phyloP scores from a whole-genome alignment of 2,797 vertebrate species.

The Sphenopsis melanotis region DNA sequence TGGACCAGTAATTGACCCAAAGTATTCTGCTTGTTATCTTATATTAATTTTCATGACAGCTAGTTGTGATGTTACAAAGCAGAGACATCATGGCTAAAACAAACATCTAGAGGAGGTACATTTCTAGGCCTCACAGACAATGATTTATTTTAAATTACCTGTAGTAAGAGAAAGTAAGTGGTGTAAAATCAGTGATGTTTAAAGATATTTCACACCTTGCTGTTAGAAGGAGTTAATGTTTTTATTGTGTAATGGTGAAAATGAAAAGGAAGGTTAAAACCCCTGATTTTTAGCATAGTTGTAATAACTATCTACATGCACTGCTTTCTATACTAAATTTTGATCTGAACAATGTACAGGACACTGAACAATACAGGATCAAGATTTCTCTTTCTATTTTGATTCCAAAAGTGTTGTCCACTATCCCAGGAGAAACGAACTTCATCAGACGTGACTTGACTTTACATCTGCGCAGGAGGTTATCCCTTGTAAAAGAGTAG shows the following conservation, averaged over 20 bases:
- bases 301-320: background rate
- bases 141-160: background rate
- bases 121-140: background rate
- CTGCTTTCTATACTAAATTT: slow-evolving; percentile 38
- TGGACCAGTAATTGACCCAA: background rate
- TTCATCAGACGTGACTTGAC: slow-evolving; percentile 64
- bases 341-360: background rate
- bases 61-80: background rate
- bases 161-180: background rate
- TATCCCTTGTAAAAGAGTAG: slow-evolving; percentile 75
- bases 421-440: slow-evolving; percentile 62
- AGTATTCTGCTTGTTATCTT: background rate
- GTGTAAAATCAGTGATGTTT: background rate
- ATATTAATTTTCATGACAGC: background rate
- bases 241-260: background rate
- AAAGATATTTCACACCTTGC: background rate
- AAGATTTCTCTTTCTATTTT: slow-evolving; percentile 18
- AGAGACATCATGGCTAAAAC: background rate
- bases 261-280: background rate
- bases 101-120: background rate
- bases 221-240: background rate
- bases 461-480: slow-evolving; percentile 62
- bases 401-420: slow-evolving; percentile 26
- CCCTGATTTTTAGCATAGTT: background rate
- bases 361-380: background rate